Conservation (phyloP, 1,140 invertebrate species). For the Camponotus vicinus region DNA sequence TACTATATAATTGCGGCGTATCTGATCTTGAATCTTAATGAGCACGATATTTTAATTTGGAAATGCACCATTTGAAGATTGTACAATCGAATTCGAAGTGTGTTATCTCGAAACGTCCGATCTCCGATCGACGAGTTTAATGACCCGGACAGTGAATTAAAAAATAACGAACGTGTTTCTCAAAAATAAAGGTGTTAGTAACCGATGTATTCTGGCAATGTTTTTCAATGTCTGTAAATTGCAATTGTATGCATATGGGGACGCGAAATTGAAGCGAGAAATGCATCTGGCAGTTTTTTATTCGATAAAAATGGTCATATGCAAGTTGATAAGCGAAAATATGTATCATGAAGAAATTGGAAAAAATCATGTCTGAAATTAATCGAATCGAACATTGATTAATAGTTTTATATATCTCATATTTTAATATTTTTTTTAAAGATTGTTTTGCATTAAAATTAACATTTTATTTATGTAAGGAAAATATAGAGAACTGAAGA, state of each 20-base stretch:
- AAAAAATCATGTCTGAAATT: background rate
- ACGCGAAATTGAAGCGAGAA: background rate
- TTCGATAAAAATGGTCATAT: background rate
- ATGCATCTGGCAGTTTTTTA: background rate
- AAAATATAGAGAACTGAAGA: background rate
- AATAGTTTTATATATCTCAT: background rate
- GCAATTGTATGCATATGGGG: background rate
- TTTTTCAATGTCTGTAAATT: conserved; percentile 27
- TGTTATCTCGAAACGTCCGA: background rate
- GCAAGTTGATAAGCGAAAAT: background rate
- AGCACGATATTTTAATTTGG: background rate
- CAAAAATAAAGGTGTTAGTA: conserved; percentile 1
- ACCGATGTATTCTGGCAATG: background rate
- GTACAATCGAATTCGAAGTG: conserved; percentile 9
- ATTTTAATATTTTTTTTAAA: background rate
- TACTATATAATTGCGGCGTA: background rate
- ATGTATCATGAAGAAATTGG: background rate
- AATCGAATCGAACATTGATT: background rate
- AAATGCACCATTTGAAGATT: background rate
- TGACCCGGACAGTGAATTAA: conserved; percentile 7
- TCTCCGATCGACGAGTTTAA: background rate
- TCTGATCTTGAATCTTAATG: background rate
- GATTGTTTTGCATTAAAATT: background rate
- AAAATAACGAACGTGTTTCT: conserved; percentile 6
- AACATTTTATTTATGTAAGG: background rate